Evolutionary conservation across 2,888 invertebrate genomes (phyloP), one percentile per base, ranked within the genome.

Genomic region (Eilema depressum): DNA sequence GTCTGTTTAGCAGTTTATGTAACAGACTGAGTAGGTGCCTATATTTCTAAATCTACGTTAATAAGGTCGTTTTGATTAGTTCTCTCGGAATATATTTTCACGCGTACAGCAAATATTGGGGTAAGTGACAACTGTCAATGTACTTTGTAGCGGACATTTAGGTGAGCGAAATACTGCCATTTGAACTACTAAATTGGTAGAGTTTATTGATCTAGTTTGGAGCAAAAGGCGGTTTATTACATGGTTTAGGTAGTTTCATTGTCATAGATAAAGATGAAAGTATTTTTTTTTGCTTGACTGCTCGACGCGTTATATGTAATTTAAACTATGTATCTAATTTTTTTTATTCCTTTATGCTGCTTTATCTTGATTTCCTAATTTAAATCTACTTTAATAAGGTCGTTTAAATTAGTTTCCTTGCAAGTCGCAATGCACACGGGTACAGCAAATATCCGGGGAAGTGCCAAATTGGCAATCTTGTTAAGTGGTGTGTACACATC

Each of bases 401-500:
- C 70, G 64, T 72, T 77, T 78, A 78, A 41, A 41, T 41, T 79
- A 76, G 73, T 68, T 69, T n/a, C n/a, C n/a, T n/a, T n/a, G n/a
- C n/a, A n/a, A n/a, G n/a, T n/a, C n/a, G n/a, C n/a, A n/a, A n/a
- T n/a, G n/a, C n/a, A n/a, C n/a, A n/a, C 83, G 75, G 75, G 74
- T 59, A 77, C 81, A 78, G 84, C 81, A 85, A 87, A 87, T 81
- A 80, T 80, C 77, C 76, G 78, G 76, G 73, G 70, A 76, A 82
- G 81, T 89, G 92, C 93, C 93, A 41, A 41, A 41, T 41, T 41
- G 41, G 41, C 41, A 93, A 93, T 93, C 87, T 86, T 70, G 80
- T 80, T 86, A 88, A 93, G 93, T 92, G 89, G 86, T 71, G 78
- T 84, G 83, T 88, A 84, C 86, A 88, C 89, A 88, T 85, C 84